Base-by-base conservation (phyloP, 2,113 vertebrate species). In the Vireo altiloquus region DNA sequence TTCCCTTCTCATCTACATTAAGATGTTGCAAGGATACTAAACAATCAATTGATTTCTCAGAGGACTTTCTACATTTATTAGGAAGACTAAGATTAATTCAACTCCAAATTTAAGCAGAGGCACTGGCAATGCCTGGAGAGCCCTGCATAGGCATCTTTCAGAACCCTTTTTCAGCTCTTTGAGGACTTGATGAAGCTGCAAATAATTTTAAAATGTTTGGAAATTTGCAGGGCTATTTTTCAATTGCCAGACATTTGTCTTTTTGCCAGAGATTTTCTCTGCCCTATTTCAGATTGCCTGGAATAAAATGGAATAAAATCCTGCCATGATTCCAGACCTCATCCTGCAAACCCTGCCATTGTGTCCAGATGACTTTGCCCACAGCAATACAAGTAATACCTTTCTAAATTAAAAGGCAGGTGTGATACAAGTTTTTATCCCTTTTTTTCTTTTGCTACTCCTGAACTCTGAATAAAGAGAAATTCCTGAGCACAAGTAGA, bases 401-500 rank as follows among this genome's bases (percentile, higher is more conserved):
- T 78, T 76, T 91, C 90, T 96, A 97, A 97, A 97, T 97, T 87
- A 95, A 97, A 97, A 83, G 44, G 74, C 96, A 97, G 85, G 93
- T 94, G 92, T 79, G 88, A 96, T 80, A 84, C 65, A 89, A 76
- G 72, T 24, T 95, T 79, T 90, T 42, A 16, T 1, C 27, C 42
- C 2, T 3, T 35, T 94, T 71, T 52, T 80, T 30, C 11, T 76
- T 78, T 24, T 7, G 8, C 35, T 86, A 65, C 66, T 93, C 61
- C 69, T 97, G 72, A 63, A 28, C 68, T 89, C 82, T 15, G 86
- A 94, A 96, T 78, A 96, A 95, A 95, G 70, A 97, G 90, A 95
- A 90, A 98, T 95, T 96, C 97, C 85, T 86, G 57, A 35, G 87
- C 80, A 91, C 85, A 80, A 94, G 92, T 50, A 94, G 91, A 82